These are phyloP conservation scores for Oncorhynchus gorbuscha DNA, from an alignment of 2,113 vertebrate genomes.

Conservation along the genomic window DNA sequence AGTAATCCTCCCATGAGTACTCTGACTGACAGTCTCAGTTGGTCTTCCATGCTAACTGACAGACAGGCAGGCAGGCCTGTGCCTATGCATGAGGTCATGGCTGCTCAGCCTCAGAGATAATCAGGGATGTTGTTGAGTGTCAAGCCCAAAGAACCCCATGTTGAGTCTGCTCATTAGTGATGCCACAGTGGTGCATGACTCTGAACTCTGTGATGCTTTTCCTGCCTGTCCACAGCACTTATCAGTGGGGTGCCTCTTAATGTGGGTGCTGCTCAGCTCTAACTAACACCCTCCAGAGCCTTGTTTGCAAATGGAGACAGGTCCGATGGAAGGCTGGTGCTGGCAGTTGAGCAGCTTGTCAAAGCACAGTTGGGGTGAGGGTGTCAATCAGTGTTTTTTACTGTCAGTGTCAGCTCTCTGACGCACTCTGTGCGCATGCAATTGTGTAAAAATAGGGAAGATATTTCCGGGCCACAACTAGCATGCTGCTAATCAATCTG, in stretches of 20 bases:
- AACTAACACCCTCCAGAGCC: background rate
- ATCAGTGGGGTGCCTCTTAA: background rate
- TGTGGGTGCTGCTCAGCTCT: background rate
- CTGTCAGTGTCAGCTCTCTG: background rate
- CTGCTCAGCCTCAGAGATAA: no score
- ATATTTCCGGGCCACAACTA: background rate
- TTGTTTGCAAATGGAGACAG: background rate
- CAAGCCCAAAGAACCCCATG: background rate
- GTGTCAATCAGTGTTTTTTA: background rate
- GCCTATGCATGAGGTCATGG: background rate
- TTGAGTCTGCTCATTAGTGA: background rate
- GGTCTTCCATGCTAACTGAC: background rate
- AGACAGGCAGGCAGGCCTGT: no score
- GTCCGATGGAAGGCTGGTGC: background rate
- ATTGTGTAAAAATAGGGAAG: background rate
- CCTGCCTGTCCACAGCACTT: background rate
- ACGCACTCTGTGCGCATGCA: background rate
- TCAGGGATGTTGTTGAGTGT: background rate
- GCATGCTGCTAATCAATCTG: background rate
- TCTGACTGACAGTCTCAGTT: background rate
- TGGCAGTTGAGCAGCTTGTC: background rate
- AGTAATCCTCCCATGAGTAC: background rate
- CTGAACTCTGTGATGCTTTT: background rate
- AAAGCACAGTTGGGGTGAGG: background rate
- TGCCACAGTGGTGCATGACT: background rate